Evolutionary conservation across 1,140 invertebrate genomes (phyloP), one percentile per base, ranked within the genome.

Genomic region (Saccostrea echinata): DNA sequence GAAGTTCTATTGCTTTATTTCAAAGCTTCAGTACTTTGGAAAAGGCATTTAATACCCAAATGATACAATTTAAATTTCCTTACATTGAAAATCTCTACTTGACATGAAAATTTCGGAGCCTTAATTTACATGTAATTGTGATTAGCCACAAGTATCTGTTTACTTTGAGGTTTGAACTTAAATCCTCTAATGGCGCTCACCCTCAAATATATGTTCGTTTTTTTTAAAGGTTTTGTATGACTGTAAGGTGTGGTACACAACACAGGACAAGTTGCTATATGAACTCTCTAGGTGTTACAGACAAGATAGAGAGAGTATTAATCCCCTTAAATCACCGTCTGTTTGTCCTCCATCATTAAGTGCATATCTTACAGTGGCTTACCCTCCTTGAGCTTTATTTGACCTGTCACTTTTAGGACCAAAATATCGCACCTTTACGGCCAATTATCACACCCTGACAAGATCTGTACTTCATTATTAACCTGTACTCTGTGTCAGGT

Each of bases 361-460:
- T 76, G 68, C 68, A 76, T 76, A 76, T 33, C 27, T 76, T 76
- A 33, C 68, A 76, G 68, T 76, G 68, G 24, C 68, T 76, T 12
- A 27, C 3, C 68, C 68, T 76, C 68, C 68, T 76, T 76, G 27
- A 27, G 68, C 68, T 76, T 12, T 76, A 76, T 76, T 76, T 76
- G 68, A 76, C 68, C 24, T 76, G 68, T 76, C 68, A 76, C 68
- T 27, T 76, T 16, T 13, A 76, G 68, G 30, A 76, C 68, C 68
- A 76, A 43, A 64, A 76, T 76, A 76, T 76, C 68, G 11, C 68
- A 76, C 68, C 68, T 76, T 76, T 76, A 76, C 27, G 68, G 30
- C 68, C 68, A 76, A 76, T 76, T 76, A 76, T 76, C 27, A 33
- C 68, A 76, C 68, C 68, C 24, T 4, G 27, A 33, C 27, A 30